Base-by-base conservation (phyloP, 2,113 vertebrate genomes). In the Nannospalax galili region DNA sequence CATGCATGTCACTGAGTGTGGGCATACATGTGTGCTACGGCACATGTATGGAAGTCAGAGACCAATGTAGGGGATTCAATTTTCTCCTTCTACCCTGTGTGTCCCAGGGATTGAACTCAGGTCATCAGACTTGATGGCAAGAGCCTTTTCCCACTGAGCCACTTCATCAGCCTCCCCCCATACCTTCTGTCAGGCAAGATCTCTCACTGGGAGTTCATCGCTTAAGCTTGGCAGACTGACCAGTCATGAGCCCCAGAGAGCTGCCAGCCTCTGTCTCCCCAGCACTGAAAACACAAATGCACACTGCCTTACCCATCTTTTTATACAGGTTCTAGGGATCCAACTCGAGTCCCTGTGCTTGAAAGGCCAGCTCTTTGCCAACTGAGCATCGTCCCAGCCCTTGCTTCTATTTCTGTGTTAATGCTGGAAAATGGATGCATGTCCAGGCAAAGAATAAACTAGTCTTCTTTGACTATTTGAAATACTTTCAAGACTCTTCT, bases 401-500 rank as follows among this genome's bases (percentile, higher is more conserved):
- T 67, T 92, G 15, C 65, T 92, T 17, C 26, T 90, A 72, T 52
- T 89, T 62, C 30, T 85, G 19, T 93, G 78, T 84, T 88, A 87
- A 80, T 20, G 88, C 64, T 84, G 30, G 52, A 78, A 92, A 95
- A 90, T 32, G 2, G 28, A 86, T 87, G 1, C 64, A 84, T 42
- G 15, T 84, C 58, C 45, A 92, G 4, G 40, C 40, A 87, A 80
- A 48, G 32, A 58, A n/a, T 88, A 37, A 24, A 79, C 48, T 52
- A 45, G 14, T 52, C n/a, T 92, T 86, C 77, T 60, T 37, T 67
- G 37, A 60, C 22, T 48, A 1, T 40, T 82, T 48, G 48, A 92
- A 92, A 62, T 84, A 84, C 64, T 95, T 93, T n/a, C 88, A 94
- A 89, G 60, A 78, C 3, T 91, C 11, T 24, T 77, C 30, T 85